These are phyloP conservation scores for Heliconius cydno DNA, from an alignment of 2,888 invertebrate genomes.

Conservation along the genomic window DNA sequence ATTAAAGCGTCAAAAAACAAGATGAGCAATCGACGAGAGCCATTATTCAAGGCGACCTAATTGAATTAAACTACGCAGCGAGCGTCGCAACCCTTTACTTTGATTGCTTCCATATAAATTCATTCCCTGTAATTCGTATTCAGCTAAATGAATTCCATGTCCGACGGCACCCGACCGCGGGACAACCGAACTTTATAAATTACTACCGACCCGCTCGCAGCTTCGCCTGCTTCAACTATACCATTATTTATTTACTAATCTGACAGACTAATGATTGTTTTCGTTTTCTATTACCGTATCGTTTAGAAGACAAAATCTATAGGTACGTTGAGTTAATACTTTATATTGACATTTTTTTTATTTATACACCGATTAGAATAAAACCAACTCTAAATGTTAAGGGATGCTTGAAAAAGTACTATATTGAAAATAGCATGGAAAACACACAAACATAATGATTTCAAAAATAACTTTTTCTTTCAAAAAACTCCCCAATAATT, in stretches of 20 bases:
- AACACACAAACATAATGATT: no score
- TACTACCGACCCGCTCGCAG: conserved; percentile 47
- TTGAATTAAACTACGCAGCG: conserved; percentile 69
- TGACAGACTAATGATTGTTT: background rate
- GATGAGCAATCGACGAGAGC: conserved; percentile 57
- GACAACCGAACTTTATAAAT: conserved; percentile 71
- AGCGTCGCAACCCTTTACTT: conserved; percentile 67
- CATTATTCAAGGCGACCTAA: conserved; percentile 65
- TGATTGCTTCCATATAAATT: conserved; percentile 76
- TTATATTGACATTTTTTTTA: no score
- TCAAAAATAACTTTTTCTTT: no score
- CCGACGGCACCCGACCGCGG: conserved; percentile 63
- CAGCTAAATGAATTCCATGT: conserved; percentile 70
- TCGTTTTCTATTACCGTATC: no score
- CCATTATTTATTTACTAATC: background rate
- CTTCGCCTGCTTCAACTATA: background rate
- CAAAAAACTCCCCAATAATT: no score
- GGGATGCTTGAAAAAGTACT: no score
- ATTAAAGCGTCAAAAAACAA: conserved; percentile 58
- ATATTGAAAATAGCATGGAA: no score
- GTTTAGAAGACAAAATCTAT: no score
- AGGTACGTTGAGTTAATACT: no score
- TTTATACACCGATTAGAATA: no score
- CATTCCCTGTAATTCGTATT: conserved; percentile 67
- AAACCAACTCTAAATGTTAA: no score